Base-by-base conservation (phyloP, 2,888 invertebrate genomes). In the Orthosia gothica region DNA sequence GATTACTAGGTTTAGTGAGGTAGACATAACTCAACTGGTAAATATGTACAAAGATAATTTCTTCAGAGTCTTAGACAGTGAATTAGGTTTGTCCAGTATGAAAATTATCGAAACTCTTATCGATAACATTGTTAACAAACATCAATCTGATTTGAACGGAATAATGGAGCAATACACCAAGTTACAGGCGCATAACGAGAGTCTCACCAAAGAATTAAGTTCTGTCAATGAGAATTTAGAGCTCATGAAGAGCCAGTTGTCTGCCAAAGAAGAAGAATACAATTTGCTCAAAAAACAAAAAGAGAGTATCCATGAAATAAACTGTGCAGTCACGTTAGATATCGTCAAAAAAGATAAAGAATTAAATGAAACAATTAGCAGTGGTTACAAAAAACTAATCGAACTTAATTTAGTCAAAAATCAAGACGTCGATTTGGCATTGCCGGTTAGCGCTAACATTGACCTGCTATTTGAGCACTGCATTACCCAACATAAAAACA, bases 321-420 rank as follows among this genome's bases (percentile, higher is more conserved):
- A 88, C 83, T 92, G 91, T 55, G 93, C 94, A 26, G 94, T 96
- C 1, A 95, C 95, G 11, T 79, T 94, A 67, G 94, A 96, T 72
- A 91, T 96, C 23, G 86, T 95, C 7, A 88, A 88, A 70, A 95
- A 90, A 85, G 95, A 96, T 78, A 76, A 93, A 77, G 91, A 92
- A 59, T 82, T 94, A 32, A 85, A 81, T n/a, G 88, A 90, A 59
- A 87, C 88, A n/a, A 87, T 95, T 16, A 81, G 62, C 52, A 87
- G 90, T 49, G 89, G 91, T 59, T 93, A 89, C 80, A 83, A 87
- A 55, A 92, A 89, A 83, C 89, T 96, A 23, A 49, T 88, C 0
- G 85, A 93, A 58, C 77, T 87, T 58, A 89, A 93, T 55, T 84
- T 94, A 50, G 76, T 94, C 26, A 74, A 81, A 23, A 70, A 85